Percentiles rank a stretch among this genome's conserved stretches.
These are phyloP conservation scores for Cydia strobilella DNA, from an alignment of 1,140 invertebrate species.

Conservation along the genomic window DNA sequence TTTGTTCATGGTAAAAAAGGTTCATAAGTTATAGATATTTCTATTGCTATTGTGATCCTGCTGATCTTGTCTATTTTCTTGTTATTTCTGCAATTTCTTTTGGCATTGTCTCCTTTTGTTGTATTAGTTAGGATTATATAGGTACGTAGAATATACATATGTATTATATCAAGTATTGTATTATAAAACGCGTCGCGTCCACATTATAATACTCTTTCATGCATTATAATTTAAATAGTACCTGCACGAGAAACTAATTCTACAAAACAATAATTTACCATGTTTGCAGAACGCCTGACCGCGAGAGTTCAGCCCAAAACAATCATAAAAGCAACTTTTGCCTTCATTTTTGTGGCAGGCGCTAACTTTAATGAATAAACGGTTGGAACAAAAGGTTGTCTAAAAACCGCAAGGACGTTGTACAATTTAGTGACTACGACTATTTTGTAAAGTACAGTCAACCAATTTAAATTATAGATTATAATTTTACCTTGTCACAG, in stretches of 20 bases:
- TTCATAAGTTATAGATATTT: not conserved
- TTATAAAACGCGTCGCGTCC: too few species aligned
- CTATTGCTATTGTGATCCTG: not conserved
- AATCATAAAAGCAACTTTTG: not conserved
- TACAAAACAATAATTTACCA: not conserved
- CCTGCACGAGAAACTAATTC: not conserved
- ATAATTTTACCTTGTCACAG: not conserved
- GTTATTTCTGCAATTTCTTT: too few species aligned
- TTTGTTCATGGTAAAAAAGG: not conserved
- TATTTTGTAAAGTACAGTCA: not conserved
- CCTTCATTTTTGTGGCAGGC: conserved; percentile 13
- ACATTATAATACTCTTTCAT: too few species aligned
- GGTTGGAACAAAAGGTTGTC: not conserved
- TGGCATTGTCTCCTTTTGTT: too few species aligned
- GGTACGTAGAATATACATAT: too few species aligned
- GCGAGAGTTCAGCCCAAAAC: not conserved
- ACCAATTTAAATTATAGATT: not conserved
- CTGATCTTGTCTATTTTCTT: too few species aligned
- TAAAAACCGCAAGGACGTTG: not conserved
- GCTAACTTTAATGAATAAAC: conserved; percentile 2
- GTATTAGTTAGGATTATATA: too few species aligned
- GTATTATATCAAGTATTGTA: too few species aligned
- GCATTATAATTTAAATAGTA: too few species aligned
- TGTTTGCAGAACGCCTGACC: not conserved
- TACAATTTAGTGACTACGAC: conserved; percentile 3